Conservation (phyloP, 1,140 invertebrate species). For the Thaumetopoea pityocampa region DNA sequence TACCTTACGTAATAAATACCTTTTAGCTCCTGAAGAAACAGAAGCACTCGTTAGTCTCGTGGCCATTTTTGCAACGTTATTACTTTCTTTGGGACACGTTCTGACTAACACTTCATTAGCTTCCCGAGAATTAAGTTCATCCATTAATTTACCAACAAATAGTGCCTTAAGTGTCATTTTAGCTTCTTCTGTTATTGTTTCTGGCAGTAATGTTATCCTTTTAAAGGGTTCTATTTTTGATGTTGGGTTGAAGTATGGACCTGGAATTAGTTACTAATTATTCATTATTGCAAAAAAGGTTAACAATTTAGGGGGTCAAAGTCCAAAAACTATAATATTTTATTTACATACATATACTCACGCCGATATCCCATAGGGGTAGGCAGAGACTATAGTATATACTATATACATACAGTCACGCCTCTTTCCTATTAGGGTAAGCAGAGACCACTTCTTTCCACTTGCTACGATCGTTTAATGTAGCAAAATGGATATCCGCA, state of each 20-base stretch:
- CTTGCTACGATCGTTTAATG: too few species aligned
- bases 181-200: constrained; percentile 80
- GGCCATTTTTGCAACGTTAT: constrained; percentile 56
- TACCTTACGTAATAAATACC: constrained; percentile 34
- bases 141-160: constrained; percentile 79
- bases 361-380: too few species aligned
- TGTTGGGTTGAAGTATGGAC: constrained; percentile 76
- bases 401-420: too few species aligned
- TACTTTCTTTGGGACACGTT: constrained; percentile 80
- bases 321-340: not conserved
- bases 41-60: constrained; percentile 59
- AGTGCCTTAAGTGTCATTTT: constrained; percentile 80
- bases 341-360: too few species aligned
- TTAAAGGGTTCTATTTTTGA: constrained; percentile 81
- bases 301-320: not conserved
- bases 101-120: constrained; percentile 89
- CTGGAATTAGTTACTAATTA: constrained; percentile 24
- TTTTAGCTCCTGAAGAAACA: constrained; percentile 46
- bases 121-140: constrained; percentile 84
- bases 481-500: too few species aligned
- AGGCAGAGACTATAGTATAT: too few species aligned
- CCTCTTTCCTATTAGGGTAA: too few species aligned
- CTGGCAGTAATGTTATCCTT: constrained; percentile 87
- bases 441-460: too few species aligned
- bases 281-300: not conserved